phyloP scores from a whole-genome alignment of 2,113 vertebrate genomes.

The Origma solitaria region DNA sequence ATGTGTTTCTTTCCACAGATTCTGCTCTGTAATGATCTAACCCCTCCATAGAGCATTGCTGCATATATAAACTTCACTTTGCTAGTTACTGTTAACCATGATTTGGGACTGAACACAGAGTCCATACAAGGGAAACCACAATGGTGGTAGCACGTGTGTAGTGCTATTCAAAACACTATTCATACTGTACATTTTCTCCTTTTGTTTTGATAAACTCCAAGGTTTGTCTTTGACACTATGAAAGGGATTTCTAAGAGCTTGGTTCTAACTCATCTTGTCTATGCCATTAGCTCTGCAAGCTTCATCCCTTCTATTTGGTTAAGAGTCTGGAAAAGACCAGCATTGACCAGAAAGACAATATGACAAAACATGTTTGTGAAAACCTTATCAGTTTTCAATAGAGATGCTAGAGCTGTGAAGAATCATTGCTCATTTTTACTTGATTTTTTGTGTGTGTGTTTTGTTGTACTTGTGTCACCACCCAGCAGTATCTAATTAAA shows the following conservation, averaged over 20 bases:
- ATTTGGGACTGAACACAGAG: not conserved
- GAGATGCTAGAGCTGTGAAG: not conserved
- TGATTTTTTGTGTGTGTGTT: not conserved
- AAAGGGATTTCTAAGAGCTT: not conserved
- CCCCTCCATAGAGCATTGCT: not conserved
- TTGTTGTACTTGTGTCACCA: not conserved
- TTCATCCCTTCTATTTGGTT: not conserved
- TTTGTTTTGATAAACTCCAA: not conserved
- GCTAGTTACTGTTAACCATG: not conserved
- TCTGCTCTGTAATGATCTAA: not conserved
- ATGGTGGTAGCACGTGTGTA: not conserved
- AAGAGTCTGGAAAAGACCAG: not conserved
- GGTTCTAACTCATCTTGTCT: rapidly evolving
- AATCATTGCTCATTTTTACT: not conserved
- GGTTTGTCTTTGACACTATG: not conserved
- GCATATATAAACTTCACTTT: not conserved
- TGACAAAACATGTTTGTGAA: not conserved
- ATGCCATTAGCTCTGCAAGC: not conserved
- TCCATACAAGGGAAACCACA: not conserved
- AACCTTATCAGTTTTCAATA: not conserved
- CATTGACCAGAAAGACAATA: not conserved
- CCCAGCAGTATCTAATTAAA: not conserved
- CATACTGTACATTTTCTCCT: rapidly evolving
- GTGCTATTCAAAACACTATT: not conserved
- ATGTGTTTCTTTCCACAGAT: not conserved